phyloP scores from a whole-genome alignment of 1,140 invertebrate genomes.

The Brachionus plicatilis region DNA sequence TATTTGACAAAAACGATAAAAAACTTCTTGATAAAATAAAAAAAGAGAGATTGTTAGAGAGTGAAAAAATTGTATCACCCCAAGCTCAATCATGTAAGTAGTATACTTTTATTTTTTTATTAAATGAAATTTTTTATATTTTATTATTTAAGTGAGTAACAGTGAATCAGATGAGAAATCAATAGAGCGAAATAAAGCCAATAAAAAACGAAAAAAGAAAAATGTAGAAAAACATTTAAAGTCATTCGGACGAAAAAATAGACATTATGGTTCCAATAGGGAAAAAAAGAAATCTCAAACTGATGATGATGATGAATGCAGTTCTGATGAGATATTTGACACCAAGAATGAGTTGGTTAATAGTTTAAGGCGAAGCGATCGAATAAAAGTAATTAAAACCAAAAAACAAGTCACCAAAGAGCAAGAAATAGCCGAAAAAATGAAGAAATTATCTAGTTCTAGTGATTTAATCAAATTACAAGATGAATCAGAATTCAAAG shows the following conservation, averaged over 20 bases:
- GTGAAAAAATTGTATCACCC: background rate
- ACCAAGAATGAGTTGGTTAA: background rate
- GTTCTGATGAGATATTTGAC: background rate
- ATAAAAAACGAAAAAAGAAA: background rate
- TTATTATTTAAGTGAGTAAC: background rate
- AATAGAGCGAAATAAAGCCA: background rate
- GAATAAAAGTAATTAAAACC: slow-evolving; percentile 17
- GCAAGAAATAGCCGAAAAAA: slow-evolving; percentile 21
- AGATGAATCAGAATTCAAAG: background rate
- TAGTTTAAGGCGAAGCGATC: background rate
- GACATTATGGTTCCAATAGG: background rate
- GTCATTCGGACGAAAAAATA: background rate
- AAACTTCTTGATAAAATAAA: background rate
- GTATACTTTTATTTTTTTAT: background rate
- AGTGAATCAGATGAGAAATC: background rate
- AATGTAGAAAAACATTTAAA: background rate
- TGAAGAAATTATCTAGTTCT: background rate
- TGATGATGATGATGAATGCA: background rate
- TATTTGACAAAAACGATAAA: slow-evolving; percentile 14
- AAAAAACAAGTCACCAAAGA: slow-evolving; percentile 5
- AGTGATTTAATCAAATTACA: background rate
- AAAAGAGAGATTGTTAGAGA: background rate
- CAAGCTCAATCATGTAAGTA: background rate
- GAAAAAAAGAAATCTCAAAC: background rate
- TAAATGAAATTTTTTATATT: background rate